Evolutionary conservation across 1,140 invertebrate genomes (phyloP).

Genomic region (Pissodes strobi): DNA sequence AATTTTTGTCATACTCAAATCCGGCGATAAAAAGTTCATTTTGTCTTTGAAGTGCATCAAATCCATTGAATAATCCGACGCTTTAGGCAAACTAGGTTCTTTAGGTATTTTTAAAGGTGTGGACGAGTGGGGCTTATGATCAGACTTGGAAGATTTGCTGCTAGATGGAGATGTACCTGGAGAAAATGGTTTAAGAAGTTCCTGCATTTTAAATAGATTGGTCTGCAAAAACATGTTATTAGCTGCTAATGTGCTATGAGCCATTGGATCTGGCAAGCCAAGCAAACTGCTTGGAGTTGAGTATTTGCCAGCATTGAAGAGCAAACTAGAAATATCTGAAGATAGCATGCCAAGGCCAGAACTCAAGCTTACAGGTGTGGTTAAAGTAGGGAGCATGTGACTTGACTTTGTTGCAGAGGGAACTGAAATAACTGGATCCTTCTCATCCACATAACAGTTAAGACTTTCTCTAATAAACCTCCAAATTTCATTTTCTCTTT

Average conservation of each 20-base stretch:
- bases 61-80: constrained; percentile 51
- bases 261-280: constrained; percentile 69
- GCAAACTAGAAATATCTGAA: constrained; percentile 63
- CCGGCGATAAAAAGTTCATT: constrained; percentile 56
- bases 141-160: constrained; percentile 42
- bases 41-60: constrained; percentile 49
- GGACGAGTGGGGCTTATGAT: constrained; percentile 51
- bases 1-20: constrained; percentile 57
- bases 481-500: constrained; percentile 68
- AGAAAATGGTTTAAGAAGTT: constrained; percentile 59
- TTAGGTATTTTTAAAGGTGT: constrained; percentile 53
- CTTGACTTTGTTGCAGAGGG: constrained; percentile 59
- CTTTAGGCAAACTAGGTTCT: constrained; percentile 42
- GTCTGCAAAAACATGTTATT: constrained; percentile 70
- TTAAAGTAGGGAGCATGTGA: constrained; percentile 50
- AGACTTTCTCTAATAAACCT: constrained; percentile 64
- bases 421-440: constrained; percentile 59
- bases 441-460: constrained; percentile 61
- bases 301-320: constrained; percentile 66
- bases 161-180: constrained; percentile 46
- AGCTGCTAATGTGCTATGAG: constrained; percentile 68
- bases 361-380: constrained; percentile 58
- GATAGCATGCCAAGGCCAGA: constrained; percentile 63
- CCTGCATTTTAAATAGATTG: constrained; percentile 60
- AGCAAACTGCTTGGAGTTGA: constrained; percentile 61